phyloP scores from a whole-genome alignment of 1,140 invertebrate species.

The Pseudomyrmex pallidus region DNA sequence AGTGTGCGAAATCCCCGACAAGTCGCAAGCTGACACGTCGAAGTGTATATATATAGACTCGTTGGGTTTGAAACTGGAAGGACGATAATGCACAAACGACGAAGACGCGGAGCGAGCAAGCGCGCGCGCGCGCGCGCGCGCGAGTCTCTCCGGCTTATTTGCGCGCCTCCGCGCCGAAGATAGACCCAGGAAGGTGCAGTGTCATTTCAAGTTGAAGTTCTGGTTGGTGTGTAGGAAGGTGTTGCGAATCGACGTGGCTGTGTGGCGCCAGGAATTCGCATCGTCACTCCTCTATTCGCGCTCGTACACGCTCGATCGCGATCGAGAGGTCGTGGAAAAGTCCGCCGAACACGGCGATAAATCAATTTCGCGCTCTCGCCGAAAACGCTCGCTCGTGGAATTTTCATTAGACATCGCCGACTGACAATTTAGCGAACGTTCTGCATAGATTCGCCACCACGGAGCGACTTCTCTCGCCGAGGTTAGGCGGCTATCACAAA shows the following conservation, averaged over 20 bases:
- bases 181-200: conserved; percentile 57
- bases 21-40: conserved; percentile 43
- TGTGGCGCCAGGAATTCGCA: conserved; percentile 53
- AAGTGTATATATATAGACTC: conserved; percentile 49
- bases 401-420: conserved; percentile 42
- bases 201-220: conserved; percentile 62
- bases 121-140: conserved; percentile 8
- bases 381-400: conserved; percentile 37
- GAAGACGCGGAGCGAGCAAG: conserved; percentile 6
- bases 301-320: conserved; percentile 46
- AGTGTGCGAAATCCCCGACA: conserved; percentile 14
- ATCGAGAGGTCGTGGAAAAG: conserved; percentile 60
- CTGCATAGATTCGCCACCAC: background rate
- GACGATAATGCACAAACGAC: conserved; percentile 57
- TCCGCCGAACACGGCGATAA: conserved; percentile 48
- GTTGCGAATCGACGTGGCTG: conserved; percentile 56
- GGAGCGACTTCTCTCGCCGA: background rate
- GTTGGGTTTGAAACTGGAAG: conserved; percentile 50
- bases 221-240: conserved; percentile 53
- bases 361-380: conserved; percentile 46
- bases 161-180: conserved; percentile 51
- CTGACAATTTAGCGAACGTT: conserved; percentile 7
- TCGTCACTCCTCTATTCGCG: conserved; percentile 54
- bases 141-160: conserved; percentile 51
- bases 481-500: background rate